Percentiles rank a stretch among this genome's conserved stretches.
phyloP scores from a whole-genome alignment of 1,140 invertebrate genomes.

The Plodia interpunctella region DNA sequence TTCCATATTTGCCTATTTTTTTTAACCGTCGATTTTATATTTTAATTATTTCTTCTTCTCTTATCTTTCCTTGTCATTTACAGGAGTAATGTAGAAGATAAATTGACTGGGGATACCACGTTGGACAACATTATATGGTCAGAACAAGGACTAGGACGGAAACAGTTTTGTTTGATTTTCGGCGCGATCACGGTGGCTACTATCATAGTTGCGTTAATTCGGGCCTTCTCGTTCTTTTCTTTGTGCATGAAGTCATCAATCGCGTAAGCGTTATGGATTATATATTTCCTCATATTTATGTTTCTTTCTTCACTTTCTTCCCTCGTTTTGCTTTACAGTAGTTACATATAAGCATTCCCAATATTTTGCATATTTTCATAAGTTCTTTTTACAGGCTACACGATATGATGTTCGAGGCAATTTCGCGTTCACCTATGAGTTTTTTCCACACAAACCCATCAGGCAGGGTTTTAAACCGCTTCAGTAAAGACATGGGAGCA shows the following conservation, averaged over 20 bases:
- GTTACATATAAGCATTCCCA: neutral
- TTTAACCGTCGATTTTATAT: no score
- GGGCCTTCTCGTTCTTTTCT: conserved; percentile 85
- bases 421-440: conserved; percentile 82
- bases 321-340: neutral
- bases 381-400: conserved; percentile 74
- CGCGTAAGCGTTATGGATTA: conserved; percentile 76
- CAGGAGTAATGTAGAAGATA: conserved; percentile 62
- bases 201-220: conserved; percentile 77
- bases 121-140: conserved; percentile 57
- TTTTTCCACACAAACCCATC: conserved; percentile 90
- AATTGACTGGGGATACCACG: conserved; percentile 52
- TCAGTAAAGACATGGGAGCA: conserved; percentile 79
- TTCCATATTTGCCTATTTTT: no score
- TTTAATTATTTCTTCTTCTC: no score
- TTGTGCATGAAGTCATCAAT: conserved; percentile 86
- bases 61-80: no score
- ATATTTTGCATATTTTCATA: neutral
- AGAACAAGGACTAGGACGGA: conserved; percentile 45
- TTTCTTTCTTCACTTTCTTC: neutral
- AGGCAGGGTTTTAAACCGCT: conserved; percentile 78
- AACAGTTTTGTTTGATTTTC: conserved; percentile 52
- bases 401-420: conserved; percentile 81
- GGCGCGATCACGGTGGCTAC: conserved; percentile 65
- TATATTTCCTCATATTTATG: neutral